phyloP scores from a whole-genome alignment of 2,113 vertebrate genomes.

The Otolemur garnettii region DNA sequence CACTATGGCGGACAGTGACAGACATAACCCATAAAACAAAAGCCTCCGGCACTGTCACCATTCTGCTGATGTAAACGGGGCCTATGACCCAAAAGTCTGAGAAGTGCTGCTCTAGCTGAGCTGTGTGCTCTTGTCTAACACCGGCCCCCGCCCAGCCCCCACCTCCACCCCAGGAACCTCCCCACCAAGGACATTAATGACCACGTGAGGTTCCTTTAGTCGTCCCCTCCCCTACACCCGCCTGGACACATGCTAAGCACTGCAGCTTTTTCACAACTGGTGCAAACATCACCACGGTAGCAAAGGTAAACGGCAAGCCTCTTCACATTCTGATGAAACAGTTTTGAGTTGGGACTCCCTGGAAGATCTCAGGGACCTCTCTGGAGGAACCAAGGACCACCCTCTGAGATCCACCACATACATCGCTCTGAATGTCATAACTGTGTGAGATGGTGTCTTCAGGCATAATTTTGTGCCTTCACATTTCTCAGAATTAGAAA shows the following conservation, averaged over 20 bases:
- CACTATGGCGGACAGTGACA: not conserved
- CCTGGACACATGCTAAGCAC: not conserved
- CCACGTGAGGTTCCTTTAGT: not conserved
- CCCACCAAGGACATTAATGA: not conserved
- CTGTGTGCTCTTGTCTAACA: not conserved
- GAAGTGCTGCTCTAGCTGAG: not conserved
- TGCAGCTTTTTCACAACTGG: not conserved
- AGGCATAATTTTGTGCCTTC: not conserved
- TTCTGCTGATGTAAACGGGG: not conserved
- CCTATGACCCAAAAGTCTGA: not conserved
- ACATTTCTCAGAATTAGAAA: not conserved
- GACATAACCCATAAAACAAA: not conserved
- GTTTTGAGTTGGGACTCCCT: not conserved
- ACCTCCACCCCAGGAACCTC: fast-evolving
- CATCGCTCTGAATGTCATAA: not conserved
- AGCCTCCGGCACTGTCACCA: not conserved
- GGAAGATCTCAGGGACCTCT: not conserved
- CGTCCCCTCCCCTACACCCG: not conserved
- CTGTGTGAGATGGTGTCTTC: no score
- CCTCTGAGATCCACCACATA: not conserved
- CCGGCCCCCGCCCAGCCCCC: no score
- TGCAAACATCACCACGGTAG: not conserved
- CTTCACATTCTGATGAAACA: not conserved
- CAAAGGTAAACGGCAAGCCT: not conserved
- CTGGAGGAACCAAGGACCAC: not conserved